Evolutionary conservation across 2,888 invertebrate genomes (phyloP).

Genomic region (Lepidonotus clava): DNA sequence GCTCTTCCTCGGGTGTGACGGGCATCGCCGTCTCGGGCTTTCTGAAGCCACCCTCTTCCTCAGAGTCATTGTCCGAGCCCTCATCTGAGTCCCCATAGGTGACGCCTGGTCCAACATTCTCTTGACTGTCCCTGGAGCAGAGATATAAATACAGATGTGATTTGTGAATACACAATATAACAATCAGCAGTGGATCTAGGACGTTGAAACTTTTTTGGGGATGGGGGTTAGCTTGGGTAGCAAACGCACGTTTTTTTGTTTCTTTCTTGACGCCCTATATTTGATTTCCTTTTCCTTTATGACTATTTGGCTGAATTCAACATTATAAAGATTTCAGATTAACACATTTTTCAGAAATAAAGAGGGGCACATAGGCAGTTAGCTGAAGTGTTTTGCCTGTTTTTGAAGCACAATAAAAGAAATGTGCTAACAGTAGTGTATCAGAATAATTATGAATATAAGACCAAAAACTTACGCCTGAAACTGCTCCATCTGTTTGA

Average conservation of each 20-base stretch:
- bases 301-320: not conserved
- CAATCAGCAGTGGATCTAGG: not conserved
- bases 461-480: not conserved
- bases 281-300: not conserved
- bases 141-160: not conserved
- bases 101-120: not conserved
- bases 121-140: not conserved
- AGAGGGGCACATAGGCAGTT: not conserved
- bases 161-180: not conserved
- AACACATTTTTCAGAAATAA: not conserved
- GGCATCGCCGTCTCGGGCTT: not conserved
- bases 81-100: not conserved
- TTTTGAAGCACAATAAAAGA: not conserved
- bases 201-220: too few relatives aligned
- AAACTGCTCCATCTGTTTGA: not conserved
- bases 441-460: not conserved
- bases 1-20: not conserved
- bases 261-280: not conserved
- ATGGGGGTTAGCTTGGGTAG: not conserved
- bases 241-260: not conserved
- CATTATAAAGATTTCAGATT: not conserved
- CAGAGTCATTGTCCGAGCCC: not conserved
- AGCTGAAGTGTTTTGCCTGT: not conserved
- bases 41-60: constrained; percentile 11
- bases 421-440: not conserved